Conservation (phyloP, 2,797 vertebrate species). For the Ispidina picta region DNA sequence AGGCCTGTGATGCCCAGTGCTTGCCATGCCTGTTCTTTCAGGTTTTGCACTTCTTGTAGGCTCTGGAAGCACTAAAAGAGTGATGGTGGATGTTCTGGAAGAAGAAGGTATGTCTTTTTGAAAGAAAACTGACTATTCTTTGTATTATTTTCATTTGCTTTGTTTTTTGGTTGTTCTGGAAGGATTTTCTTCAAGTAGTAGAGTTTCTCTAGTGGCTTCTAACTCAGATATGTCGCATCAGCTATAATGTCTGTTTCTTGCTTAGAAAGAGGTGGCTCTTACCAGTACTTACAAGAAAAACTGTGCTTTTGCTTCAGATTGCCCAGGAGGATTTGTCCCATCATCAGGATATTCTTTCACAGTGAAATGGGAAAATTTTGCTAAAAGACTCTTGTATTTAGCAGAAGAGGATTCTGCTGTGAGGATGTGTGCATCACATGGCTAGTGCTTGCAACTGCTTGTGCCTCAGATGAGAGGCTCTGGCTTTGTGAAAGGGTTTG, state of each 20-base stretch:
- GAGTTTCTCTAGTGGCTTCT: background rate
- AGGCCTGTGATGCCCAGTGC: background rate
- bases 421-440: fast-evolving
- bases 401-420: background rate
- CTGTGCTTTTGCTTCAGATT: background rate
- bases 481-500: background rate
- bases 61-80: background rate
- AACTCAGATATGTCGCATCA: background rate
- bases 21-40: background rate
- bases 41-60: background rate
- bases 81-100: background rate
- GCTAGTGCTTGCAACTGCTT: background rate
- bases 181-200: background rate
- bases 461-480: background rate
- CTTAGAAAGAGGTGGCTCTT: background rate
- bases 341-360: background rate
- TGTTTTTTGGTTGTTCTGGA: background rate
- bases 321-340: background rate
- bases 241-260: background rate
- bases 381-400: background rate
- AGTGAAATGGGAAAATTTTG: background rate
- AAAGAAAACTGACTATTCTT: background rate
- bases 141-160: background rate
- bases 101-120: background rate
- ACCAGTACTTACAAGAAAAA: background rate